phyloP scores from a whole-genome alignment of 2,888 invertebrate species.

The Agrochola litura region DNA sequence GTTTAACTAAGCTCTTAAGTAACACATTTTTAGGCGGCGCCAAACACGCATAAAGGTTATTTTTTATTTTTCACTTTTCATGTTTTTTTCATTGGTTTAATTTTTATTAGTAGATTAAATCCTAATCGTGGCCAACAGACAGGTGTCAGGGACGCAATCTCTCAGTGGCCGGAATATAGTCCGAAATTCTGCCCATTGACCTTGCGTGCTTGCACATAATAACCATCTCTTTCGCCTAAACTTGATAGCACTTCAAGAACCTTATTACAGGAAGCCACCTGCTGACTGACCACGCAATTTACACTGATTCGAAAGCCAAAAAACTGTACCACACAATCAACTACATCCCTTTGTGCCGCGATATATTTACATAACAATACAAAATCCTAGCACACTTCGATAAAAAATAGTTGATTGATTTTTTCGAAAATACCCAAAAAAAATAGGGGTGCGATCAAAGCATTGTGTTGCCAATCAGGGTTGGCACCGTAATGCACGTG shows the following conservation, averaged over 20 bases:
- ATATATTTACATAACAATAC: constrained; percentile 47
- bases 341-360: background rate
- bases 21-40: too few species aligned
- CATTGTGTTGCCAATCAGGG: constrained; percentile 55
- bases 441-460: constrained; percentile 51
- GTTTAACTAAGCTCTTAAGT: too few species aligned
- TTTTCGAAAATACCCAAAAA: constrained; percentile 13
- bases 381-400: constrained; percentile 12
- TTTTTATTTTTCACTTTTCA: too few species aligned
- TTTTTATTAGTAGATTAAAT: background rate
- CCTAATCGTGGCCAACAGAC: background rate
- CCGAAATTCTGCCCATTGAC: background rate
- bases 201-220: background rate
- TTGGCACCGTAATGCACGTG: constrained; percentile 55
- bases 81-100: too few species aligned
- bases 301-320: constrained; percentile 1
- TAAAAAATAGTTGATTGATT: constrained; percentile 52
- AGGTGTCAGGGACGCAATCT: background rate
- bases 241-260: constrained; percentile 12
- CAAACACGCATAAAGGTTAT: too few species aligned
- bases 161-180: background rate
- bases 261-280: constrained; percentile 7
- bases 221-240: background rate
- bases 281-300: background rate
- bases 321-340: constrained; percentile 7